Evolutionary conservation across 1,140 invertebrate species (phyloP).

Genomic region (Pogonomyrmex barbatus): DNA sequence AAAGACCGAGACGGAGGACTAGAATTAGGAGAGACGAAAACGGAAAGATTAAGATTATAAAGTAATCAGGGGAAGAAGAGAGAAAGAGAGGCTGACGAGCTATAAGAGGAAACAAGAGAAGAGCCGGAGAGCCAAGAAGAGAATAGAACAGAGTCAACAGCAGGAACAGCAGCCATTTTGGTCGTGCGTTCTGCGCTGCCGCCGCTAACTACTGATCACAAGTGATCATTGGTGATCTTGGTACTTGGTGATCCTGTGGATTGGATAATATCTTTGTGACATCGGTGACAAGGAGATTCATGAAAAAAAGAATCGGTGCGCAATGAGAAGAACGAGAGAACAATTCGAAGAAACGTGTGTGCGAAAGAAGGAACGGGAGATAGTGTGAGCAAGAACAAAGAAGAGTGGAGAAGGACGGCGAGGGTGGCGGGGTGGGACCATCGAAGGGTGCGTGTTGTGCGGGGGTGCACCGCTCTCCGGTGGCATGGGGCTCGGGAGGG

Average conservation of each 20-base stretch:
- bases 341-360: slow-evolving; percentile 14
- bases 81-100: neutral
- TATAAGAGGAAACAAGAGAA: neutral
- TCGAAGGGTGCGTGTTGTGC: slow-evolving; percentile 78
- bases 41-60: too few species aligned
- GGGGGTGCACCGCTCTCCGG: slow-evolving; percentile 81
- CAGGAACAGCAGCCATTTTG: slow-evolving; percentile 79
- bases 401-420: slow-evolving; percentile 62
- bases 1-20: neutral
- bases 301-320: neutral
- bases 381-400: slow-evolving; percentile 53
- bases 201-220: slow-evolving; percentile 69
- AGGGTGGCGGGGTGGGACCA: slow-evolving; percentile 78
- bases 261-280: slow-evolving; percentile 54
- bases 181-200: slow-evolving; percentile 74
- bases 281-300: neutral
- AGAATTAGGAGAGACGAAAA: neutral
- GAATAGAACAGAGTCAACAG: slow-evolving; percentile 58
- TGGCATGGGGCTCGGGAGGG: slow-evolving; percentile 86
- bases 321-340: slow-evolving; percentile 17
- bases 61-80: too few species aligned
- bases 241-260: slow-evolving; percentile 57
- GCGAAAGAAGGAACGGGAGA: slow-evolving; percentile 2
- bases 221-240: slow-evolving; percentile 65
- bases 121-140: neutral